Evolutionary conservation across 2,113 vertebrate genomes (phyloP).

Genomic region (Brachirus orientalis): DNA sequence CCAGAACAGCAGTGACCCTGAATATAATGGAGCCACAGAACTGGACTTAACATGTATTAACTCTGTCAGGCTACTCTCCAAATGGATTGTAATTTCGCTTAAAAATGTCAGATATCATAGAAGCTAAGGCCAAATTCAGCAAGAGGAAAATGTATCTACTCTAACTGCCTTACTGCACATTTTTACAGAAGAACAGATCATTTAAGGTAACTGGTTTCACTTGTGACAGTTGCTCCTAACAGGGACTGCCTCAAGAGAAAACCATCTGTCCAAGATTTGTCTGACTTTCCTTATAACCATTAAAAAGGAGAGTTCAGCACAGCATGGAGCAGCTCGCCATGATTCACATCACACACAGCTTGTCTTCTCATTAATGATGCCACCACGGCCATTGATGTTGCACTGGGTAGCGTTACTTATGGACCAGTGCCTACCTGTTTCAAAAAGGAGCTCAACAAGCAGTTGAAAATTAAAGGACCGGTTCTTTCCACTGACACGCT

Average conservation of each 20-base stretch:
- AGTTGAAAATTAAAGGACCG: slow-evolving; percentile 45
- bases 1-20: slow-evolving; percentile 3
- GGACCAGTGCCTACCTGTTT: slow-evolving; percentile 33
- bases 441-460: slow-evolving; percentile 56
- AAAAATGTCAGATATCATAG: slow-evolving; percentile 26
- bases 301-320: slow-evolving; percentile 47
- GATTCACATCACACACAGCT: slow-evolving; percentile 66
- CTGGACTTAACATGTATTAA: slow-evolving; percentile 6
- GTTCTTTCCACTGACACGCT: slow-evolving; percentile 14
- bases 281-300: slow-evolving; percentile 66
- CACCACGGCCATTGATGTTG: slow-evolving; percentile 52
- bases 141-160: slow-evolving; percentile 9
- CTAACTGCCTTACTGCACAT: slow-evolving; percentile 16
- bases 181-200: slow-evolving; percentile 31
- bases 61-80: slow-evolving; percentile 22
- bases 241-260: slow-evolving; percentile 67
- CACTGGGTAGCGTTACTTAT: slow-evolving; percentile 36
- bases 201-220: slow-evolving; percentile 61
- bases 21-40: slow-evolving; percentile 9
- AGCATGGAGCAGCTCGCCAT: slow-evolving; percentile 42
- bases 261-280: slow-evolving; percentile 66
- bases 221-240: slow-evolving; percentile 65
- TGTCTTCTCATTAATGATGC: slow-evolving; percentile 70
- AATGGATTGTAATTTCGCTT: slow-evolving; percentile 21
- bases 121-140: slow-evolving; percentile 1